phyloP scores from a whole-genome alignment of 1,140 invertebrate genomes.

The Drosophila ercepeae region DNA sequence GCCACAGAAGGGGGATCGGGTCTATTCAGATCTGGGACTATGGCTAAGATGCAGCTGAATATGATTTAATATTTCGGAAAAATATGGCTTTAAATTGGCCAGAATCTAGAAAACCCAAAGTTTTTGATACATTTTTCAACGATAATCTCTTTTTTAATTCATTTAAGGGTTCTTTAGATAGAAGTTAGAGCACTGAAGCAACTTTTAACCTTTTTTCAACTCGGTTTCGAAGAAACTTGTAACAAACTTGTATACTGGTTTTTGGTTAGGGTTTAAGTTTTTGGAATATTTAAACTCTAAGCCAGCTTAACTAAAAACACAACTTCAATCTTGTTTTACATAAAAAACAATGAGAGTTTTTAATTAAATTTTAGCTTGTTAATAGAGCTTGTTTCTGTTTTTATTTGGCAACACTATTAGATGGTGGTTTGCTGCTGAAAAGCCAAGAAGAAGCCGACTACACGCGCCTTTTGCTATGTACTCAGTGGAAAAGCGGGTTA shows the following conservation, averaged over 20 bases:
- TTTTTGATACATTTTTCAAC: too few species aligned
- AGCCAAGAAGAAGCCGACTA: neutral
- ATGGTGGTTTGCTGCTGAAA: neutral
- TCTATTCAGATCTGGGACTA: neutral
- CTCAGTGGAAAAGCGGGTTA: conserved; percentile 62
- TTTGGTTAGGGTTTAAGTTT: neutral
- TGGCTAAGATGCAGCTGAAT: neutral
- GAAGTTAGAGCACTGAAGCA: too few species aligned
- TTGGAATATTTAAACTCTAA: neutral
- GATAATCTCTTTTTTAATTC: too few species aligned
- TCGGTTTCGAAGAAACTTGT: neutral
- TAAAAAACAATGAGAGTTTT: neutral
- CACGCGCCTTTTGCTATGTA: conserved; percentile 78
- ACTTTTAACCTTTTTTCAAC: neutral
- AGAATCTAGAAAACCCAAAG: too few species aligned
- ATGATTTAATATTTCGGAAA: neutral
- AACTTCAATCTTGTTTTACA: neutral
- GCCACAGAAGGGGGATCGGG: conserved; percentile 40
- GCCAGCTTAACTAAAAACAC: too few species aligned
- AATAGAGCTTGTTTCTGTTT: neutral
- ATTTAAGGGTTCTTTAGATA: too few species aligned
- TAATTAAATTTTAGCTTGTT: neutral
- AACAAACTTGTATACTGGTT: neutral
- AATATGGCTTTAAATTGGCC: too few species aligned
- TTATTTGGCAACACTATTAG: neutral